Evolutionary conservation across 2,797 vertebrate genomes (phyloP).

Genomic region (Loris lydekkerianus): DNA sequence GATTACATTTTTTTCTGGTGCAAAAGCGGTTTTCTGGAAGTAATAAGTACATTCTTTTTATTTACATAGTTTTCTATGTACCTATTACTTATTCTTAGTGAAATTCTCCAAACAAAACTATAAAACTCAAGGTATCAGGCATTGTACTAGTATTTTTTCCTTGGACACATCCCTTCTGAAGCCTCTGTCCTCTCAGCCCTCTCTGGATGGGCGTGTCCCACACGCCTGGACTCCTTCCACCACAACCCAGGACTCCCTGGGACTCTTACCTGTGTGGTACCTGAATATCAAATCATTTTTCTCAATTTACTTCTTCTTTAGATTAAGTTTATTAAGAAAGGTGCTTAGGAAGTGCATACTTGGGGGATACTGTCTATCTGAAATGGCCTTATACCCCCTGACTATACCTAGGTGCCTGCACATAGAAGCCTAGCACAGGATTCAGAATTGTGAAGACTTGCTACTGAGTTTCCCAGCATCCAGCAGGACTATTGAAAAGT

Average conservation of each 20-base stretch:
- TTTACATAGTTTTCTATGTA: background rate
- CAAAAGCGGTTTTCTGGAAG: background rate
- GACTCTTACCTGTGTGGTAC: too few relatives aligned
- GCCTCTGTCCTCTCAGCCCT: background rate
- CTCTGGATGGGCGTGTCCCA: background rate
- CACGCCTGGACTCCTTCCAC: background rate
- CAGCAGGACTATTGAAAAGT: background rate
- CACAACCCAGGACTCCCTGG: background rate
- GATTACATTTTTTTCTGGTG: background rate
- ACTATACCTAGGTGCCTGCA: background rate
- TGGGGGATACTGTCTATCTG: background rate
- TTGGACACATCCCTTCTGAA: background rate
- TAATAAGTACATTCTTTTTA: background rate
- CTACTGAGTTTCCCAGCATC: background rate
- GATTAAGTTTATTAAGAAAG: background rate
- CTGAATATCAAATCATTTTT: background rate
- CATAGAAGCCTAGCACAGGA: background rate
- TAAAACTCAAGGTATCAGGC: background rate
- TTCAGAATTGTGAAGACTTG: background rate
- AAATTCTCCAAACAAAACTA: background rate
- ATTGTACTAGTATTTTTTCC: background rate
- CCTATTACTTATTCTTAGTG: background rate
- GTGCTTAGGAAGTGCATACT: background rate
- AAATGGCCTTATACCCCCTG: background rate
- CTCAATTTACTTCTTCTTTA: background rate